These are phyloP conservation scores for Lochmaea capreae DNA, from an alignment of 2,888 invertebrate species.

Conservation along the genomic window DNA sequence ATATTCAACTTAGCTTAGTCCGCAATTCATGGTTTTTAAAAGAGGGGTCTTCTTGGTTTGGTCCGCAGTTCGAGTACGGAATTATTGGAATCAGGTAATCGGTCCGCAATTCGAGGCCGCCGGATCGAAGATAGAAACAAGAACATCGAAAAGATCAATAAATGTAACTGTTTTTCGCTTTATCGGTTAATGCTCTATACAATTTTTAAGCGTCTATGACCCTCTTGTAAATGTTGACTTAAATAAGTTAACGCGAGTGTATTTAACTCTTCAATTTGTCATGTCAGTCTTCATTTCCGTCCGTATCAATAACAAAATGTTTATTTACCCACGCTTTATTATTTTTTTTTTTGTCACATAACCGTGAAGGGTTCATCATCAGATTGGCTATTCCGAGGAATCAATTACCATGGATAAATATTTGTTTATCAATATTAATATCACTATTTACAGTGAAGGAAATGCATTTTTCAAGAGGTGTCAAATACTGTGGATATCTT, in stretches of 20 bases:
- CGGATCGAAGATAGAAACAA: no score
- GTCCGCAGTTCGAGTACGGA: no score
- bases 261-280: slow-evolving; percentile 9
- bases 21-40: no score
- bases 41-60: no score
- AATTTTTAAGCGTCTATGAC: not conserved
- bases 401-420: not conserved
- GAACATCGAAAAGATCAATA: no score
- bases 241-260: not conserved
- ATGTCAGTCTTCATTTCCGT: slow-evolving; percentile 2
- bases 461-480: slow-evolving; percentile 12
- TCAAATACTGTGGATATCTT: not conserved
- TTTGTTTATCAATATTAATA: slow-evolving; percentile 12
- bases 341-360: slow-evolving; percentile 1
- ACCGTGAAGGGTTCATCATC: not conserved
- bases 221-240: not conserved
- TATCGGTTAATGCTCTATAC: not conserved
- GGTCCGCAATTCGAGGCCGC: no score
- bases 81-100: no score
- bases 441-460: not conserved
- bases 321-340: slow-evolving; percentile 1
- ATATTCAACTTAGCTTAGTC: no score
- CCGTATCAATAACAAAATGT: not conserved
- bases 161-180: no score
- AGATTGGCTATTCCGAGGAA: not conserved